Evolutionary conservation across 2,113 vertebrate genomes (phyloP).

Genomic region (Cettia cetti): DNA sequence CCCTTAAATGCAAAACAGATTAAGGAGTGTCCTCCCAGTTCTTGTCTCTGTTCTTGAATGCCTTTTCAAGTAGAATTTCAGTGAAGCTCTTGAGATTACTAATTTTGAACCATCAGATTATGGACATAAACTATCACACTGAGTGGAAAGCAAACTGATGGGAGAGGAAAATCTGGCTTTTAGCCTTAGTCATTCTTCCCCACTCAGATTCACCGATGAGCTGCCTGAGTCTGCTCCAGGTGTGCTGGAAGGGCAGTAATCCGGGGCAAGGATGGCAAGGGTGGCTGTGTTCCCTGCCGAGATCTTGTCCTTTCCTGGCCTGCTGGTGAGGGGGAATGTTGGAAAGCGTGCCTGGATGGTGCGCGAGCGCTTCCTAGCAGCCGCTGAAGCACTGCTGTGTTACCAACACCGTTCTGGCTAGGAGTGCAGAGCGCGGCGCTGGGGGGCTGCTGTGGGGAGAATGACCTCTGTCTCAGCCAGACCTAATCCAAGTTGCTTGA

Average conservation of each 20-base stretch:
- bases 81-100: background rate
- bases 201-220: background rate
- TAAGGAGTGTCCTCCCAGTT: background rate
- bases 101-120: background rate
- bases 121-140: background rate
- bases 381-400: background rate
- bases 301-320: background rate
- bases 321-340: background rate
- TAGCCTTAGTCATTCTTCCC: background rate
- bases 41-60: background rate
- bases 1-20: background rate
- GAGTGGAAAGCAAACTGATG: background rate
- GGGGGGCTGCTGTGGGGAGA: background rate
- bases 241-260: background rate
- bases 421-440: background rate
- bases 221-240: background rate
- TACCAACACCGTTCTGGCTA: background rate
- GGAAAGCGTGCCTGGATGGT: background rate
- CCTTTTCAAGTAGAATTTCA: background rate
- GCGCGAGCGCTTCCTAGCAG: background rate
- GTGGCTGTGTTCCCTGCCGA: background rate
- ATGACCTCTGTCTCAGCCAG: background rate
- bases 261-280: background rate
- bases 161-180: background rate
- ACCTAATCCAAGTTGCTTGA: background rate